These are phyloP conservation scores for Paracentrotus lividus DNA, from an alignment of 53 echinoderm and acorn worm genomes.

Conservation along the genomic window DNA sequence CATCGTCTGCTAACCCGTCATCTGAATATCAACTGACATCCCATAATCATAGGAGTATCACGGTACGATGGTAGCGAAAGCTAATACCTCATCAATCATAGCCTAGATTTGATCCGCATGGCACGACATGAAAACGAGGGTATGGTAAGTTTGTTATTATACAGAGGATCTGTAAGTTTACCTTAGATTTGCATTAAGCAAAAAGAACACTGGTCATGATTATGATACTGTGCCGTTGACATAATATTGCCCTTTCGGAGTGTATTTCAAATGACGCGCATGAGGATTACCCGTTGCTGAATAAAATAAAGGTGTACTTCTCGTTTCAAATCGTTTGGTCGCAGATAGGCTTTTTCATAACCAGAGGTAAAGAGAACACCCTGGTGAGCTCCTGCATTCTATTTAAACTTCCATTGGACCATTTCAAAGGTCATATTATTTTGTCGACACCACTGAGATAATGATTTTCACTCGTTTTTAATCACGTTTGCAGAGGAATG, in stretches of 20 bases:
- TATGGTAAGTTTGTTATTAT: background rate
- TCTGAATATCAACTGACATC: background rate
- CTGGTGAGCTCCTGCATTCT: too few species aligned
- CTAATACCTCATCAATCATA: slow-evolving; percentile 34
- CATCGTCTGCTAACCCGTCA: background rate
- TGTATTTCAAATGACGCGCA: background rate
- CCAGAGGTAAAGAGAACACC: too few species aligned
- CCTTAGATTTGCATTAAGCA: background rate
- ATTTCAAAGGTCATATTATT: too few species aligned
- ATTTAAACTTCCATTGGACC: too few species aligned
- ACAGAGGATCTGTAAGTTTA: background rate
- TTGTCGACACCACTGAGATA: too few species aligned
- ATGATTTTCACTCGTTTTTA: too few species aligned
- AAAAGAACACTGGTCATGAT: background rate
- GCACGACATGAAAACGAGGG: background rate
- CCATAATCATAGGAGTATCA: slow-evolving; percentile 39
- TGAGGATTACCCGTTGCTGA: background rate
- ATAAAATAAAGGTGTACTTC: too few species aligned
- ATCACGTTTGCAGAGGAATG: too few species aligned
- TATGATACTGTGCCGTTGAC: background rate
- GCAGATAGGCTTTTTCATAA: too few species aligned
- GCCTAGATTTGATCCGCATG: slow-evolving; percentile 19
- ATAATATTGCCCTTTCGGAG: background rate
- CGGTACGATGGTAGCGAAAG: background rate
- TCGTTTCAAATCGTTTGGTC: too few species aligned